Conservation (phyloP, 2,113 vertebrate species). For the Syrrhaptes paradoxus region DNA sequence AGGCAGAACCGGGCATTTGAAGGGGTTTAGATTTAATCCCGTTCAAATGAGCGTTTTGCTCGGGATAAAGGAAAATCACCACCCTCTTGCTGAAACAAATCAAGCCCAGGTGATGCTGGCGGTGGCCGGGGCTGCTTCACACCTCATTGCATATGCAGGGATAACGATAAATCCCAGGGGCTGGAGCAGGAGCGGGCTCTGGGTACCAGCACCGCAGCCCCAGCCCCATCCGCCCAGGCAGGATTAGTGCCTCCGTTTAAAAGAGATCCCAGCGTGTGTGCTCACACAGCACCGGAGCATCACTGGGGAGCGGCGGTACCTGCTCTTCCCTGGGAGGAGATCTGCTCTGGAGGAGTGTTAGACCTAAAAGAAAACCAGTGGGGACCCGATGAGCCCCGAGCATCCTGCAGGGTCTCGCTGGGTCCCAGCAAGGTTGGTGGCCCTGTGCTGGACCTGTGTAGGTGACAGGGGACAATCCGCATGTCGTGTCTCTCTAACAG, state of each 20-base stretch:
- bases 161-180: neutral
- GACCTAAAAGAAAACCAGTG: neutral
- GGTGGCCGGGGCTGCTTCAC: neutral
- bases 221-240: neutral
- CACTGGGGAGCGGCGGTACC: neutral
- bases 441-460: neutral
- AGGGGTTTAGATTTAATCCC: constrained; percentile 30
- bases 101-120: neutral
- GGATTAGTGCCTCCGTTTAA: neutral
- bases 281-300: neutral
- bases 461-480: neutral
- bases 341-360: neutral
- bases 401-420: fast-evolving
- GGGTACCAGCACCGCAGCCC: neutral
- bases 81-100: neutral
- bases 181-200: neutral
- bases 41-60: neutral
- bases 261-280: neutral
- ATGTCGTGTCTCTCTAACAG: neutral
- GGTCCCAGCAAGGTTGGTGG: neutral
- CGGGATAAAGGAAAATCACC: neutral
- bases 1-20: neutral
- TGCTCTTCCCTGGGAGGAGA: neutral
- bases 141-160: neutral
- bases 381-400: neutral